phyloP scores from a whole-genome alignment of 92 coral and sea anemone species.

The Montipora capitata region DNA sequence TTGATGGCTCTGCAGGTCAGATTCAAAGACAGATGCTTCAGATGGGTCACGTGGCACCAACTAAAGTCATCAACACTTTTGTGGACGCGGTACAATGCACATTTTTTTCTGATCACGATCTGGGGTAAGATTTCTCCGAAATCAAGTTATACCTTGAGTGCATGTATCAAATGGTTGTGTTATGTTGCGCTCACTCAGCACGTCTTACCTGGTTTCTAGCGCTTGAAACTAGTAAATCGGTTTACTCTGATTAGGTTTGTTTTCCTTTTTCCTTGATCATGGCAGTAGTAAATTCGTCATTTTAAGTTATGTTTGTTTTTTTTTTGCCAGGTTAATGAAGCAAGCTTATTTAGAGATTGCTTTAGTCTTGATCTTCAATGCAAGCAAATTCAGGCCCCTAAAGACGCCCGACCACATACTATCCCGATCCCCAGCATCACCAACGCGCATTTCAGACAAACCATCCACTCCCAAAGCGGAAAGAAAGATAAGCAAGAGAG shows the following conservation, averaged over 20 bases:
- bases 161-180: too few relatives aligned
- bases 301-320: not conserved
- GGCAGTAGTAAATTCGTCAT: not conserved
- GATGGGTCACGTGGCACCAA: constrained; percentile 60
- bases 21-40: constrained; percentile 82
- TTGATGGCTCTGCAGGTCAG: constrained; percentile 64
- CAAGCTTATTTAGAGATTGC: constrained; percentile 94
- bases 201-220: too few relatives aligned
- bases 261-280: not conserved
- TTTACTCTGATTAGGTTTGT: too few relatives aligned
- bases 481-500: constrained; percentile 58
- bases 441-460: constrained; percentile 21
- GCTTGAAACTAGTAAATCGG: too few relatives aligned
- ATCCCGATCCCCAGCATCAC: constrained; percentile 11
- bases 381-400: constrained; percentile 45
- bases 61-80: constrained; percentile 64
- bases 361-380: constrained; percentile 69
- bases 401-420: constrained; percentile 1
- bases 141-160: too few relatives aligned
- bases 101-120: constrained; percentile 88
- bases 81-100: constrained; percentile 81
- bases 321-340: constrained; percentile 84
- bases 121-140: constrained; percentile 71
- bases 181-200: too few relatives aligned
- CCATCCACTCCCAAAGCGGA: constrained; percentile 23